Conservation (phyloP, 2,113 vertebrate genomes). For the Copsychus sechellarum region DNA sequence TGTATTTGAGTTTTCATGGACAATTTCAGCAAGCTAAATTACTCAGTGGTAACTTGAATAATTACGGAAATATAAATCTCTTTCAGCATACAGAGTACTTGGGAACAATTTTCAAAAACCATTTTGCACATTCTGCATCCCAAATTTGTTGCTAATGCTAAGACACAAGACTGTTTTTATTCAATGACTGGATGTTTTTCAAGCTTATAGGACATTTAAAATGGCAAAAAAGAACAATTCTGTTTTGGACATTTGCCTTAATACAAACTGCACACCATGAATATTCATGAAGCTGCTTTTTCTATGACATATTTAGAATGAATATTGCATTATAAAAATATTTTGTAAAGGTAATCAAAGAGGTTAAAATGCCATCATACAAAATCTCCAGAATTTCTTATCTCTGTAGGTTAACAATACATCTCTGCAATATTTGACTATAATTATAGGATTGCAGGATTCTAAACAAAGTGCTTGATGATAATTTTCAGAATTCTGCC, state of each 20-base stretch:
- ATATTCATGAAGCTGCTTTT: neutral
- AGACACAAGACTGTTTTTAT: slow-evolving; percentile 3
- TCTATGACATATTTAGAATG: neutral
- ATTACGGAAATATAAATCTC: slow-evolving; percentile 18
- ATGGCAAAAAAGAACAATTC: neutral
- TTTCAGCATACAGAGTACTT: neutral
- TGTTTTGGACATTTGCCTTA: neutral
- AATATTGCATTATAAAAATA: neutral
- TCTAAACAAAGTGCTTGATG: neutral
- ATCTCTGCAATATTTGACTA: neutral
- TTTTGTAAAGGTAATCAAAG: neutral
- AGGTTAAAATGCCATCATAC: neutral
- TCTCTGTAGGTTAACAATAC: neutral
- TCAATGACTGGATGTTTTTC: slow-evolving; percentile 26
- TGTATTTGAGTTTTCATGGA: slow-evolving; percentile 16
- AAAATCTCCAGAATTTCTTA: neutral
- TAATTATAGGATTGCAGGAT: neutral
- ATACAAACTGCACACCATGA: neutral
- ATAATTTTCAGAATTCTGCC: neutral
- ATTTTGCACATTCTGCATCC: slow-evolving; percentile 17
- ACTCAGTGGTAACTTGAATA: slow-evolving; percentile 6
- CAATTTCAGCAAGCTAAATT: slow-evolving; percentile 25
- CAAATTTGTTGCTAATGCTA: neutral
- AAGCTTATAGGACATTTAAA: neutral
- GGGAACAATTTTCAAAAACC: neutral